Conservation (phyloP, 2,888 invertebrate genomes). For the Aplocera efformata region DNA sequence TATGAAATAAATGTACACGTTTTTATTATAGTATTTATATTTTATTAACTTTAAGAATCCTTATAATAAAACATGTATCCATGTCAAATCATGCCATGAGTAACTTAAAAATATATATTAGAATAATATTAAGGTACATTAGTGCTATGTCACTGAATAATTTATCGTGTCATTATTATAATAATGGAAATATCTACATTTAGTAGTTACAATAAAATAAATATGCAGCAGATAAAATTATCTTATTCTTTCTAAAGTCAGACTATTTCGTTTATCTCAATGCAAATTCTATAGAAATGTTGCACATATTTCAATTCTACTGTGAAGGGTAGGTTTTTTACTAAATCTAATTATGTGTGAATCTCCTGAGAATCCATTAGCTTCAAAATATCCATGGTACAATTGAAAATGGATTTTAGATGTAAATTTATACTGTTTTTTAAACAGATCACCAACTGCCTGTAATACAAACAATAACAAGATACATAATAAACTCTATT, state of each 20-base stretch:
- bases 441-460: slow-evolving; percentile 78
- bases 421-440: slow-evolving; percentile 62
- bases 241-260: slow-evolving; percentile 1
- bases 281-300: slow-evolving; percentile 2
- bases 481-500: slow-evolving; percentile 24
- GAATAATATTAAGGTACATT: slow-evolving; percentile 7
- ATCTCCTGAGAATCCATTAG: slow-evolving; percentile 36
- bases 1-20: slow-evolving; percentile 60
- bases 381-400: slow-evolving; percentile 59
- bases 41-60: slow-evolving; percentile 59
- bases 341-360: slow-evolving; percentile 7
- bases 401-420: slow-evolving; percentile 49
- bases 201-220: slow-evolving; percentile 7
- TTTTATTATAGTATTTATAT: slow-evolving; percentile 42
- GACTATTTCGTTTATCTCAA: neutral
- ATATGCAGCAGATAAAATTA: slow-evolving; percentile 5
- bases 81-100: slow-evolving; percentile 27
- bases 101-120: slow-evolving; percentile 3
- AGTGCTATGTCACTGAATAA: slow-evolving; percentile 14
- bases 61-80: slow-evolving; percentile 64
- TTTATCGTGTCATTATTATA: neutral
- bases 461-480: slow-evolving; percentile 74
- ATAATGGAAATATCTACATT: slow-evolving; percentile 1
- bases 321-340: slow-evolving; percentile 5
- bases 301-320: slow-evolving; percentile 11